Conservation (phyloP, 2,797 vertebrate genomes). For the Australoheros facetus region DNA sequence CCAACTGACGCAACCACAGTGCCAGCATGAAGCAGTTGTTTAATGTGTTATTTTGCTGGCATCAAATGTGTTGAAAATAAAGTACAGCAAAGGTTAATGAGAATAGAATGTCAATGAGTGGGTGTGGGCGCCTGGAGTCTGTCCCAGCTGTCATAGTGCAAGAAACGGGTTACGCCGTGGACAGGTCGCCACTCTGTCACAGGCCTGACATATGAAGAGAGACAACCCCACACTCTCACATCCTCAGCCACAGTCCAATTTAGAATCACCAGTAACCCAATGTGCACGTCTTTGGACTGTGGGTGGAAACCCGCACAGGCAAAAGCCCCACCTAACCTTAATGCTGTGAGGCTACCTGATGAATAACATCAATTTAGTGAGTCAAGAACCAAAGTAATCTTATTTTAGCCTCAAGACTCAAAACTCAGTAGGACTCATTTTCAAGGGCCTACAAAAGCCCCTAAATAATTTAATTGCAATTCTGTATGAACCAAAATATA, state of each 20-base stretch:
- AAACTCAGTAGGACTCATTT: not conserved
- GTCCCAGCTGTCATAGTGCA: not conserved
- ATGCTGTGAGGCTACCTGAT: not conserved
- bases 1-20: not conserved
- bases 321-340: too few relatives aligned
- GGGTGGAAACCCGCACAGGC: not conserved
- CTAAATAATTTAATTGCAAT: not conserved
- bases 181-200: not conserved
- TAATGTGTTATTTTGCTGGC: not conserved
- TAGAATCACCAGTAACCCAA: not conserved
- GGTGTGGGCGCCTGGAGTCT: not conserved
- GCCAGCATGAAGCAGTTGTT: not conserved
- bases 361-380: not conserved
- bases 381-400: not conserved
- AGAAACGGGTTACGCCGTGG: not conserved
- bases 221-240: not conserved
- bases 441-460: not conserved
- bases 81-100: not conserved
- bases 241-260: not conserved
- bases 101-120: not conserved
- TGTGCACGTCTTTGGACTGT: not conserved
- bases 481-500: accelerated
- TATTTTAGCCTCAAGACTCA: not conserved
- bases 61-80: not conserved
- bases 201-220: not conserved